A percentile compares a stretch with the other conserved stretches of the same genome.
phyloP scores from a whole-genome alignment of 2,113 vertebrate species.

The Phaetusa simplex region DNA sequence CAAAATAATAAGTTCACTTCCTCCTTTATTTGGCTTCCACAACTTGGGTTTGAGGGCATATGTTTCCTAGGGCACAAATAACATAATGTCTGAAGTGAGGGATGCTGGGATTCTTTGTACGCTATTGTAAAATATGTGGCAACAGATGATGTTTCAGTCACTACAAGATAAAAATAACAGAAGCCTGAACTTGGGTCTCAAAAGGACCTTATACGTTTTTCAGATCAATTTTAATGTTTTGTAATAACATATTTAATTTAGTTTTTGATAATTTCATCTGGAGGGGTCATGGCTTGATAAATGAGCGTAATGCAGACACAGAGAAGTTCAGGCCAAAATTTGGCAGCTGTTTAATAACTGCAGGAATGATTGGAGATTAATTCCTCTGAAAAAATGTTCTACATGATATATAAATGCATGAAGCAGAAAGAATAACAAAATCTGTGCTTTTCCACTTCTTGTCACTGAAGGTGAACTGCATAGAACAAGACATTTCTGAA shows the following conservation, averaged over 20 bases:
- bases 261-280: not conserved
- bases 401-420: not conserved
- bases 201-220: not conserved
- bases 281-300: not conserved
- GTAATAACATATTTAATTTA: not conserved
- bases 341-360: not conserved
- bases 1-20: not conserved
- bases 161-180: not conserved
- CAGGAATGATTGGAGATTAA: not conserved
- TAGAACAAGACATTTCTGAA: not conserved
- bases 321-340: not conserved
- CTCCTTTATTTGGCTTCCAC: not conserved
- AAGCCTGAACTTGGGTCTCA: not conserved
- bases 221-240: not conserved
- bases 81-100: not conserved
- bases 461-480: not conserved
- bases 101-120: not conserved
- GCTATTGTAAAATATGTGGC: not conserved
- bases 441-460: not conserved
- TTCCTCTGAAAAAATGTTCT: not conserved
- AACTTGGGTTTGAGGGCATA: not conserved
- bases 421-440: conserved; percentile 7
- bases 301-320: not conserved
- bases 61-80: not conserved
- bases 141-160: not conserved